A percentile compares a stretch with the other conserved stretches of the same genome.
phyloP scores from a whole-genome alignment of 2,113 vertebrate species.

The Murina feae region DNA sequence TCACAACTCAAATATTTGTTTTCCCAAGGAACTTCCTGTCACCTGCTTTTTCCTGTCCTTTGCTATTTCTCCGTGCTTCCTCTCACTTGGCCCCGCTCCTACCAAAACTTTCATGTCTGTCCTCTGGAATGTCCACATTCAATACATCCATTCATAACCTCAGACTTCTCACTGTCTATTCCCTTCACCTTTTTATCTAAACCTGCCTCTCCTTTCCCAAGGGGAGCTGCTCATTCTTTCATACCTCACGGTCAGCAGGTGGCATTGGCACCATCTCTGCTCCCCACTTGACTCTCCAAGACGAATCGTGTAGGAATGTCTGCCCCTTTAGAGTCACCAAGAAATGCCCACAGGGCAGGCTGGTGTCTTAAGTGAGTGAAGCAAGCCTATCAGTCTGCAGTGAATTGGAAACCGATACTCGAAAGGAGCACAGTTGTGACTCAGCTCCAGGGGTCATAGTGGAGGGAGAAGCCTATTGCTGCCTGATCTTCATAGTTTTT shows the following conservation, averaged over 20 bases:
- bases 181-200: background rate
- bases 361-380: background rate
- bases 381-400: background rate
- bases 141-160: background rate
- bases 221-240: too few species aligned
- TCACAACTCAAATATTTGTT: background rate
- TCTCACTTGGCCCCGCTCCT: background rate
- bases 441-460: background rate
- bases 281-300: background rate
- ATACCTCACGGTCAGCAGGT: background rate
- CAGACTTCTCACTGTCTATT: background rate
- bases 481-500: background rate
- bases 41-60: background rate
- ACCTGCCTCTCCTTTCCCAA: background rate
- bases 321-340: background rate
- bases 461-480: background rate
- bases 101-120: background rate
- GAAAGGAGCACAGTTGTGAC: background rate
- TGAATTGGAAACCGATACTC: background rate
- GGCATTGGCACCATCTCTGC: background rate
- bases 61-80: background rate
- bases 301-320: background rate
- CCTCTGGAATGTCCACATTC: background rate
- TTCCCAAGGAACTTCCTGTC: background rate
- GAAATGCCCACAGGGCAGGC: background rate